A percentile compares a stretch with the other conserved stretches of the same genome.
Conservation (phyloP, 2,113 vertebrate species). For the Tauraco erythrolophus region DNA sequence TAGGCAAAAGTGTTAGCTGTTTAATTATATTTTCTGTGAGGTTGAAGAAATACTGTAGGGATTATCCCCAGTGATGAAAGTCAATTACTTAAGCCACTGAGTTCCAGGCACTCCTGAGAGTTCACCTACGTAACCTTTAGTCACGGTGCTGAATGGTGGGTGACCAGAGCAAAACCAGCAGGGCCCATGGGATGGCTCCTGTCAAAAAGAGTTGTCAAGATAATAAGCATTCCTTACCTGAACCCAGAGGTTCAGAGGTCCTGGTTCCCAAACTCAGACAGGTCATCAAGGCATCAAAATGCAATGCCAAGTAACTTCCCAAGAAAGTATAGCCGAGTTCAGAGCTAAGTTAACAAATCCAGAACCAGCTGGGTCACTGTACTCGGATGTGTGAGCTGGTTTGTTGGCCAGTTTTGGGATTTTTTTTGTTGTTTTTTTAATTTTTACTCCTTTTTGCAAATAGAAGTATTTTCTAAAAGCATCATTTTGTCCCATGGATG, state of each 20-base stretch:
- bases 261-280: not conserved
- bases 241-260: not conserved
- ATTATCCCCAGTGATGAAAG: not conserved
- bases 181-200: not conserved
- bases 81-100: not conserved
- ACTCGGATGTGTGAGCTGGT: not conserved
- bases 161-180: not conserved
- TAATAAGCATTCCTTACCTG: not conserved
- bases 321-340: not conserved
- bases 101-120: not conserved
- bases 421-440: not conserved
- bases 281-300: not conserved
- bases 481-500: not conserved
- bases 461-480: not conserved
- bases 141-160: not conserved
- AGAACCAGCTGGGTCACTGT: not conserved
- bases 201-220: not conserved
- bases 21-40: not conserved
- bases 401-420: not conserved
- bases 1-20: not conserved
- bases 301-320: not conserved
- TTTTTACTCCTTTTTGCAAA: not conserved
- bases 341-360: not conserved
- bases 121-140: not conserved
- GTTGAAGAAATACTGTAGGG: not conserved